Evolutionary conservation across 1,140 invertebrate species (phyloP).

Genomic region (Scaptomyza pallida): DNA sequence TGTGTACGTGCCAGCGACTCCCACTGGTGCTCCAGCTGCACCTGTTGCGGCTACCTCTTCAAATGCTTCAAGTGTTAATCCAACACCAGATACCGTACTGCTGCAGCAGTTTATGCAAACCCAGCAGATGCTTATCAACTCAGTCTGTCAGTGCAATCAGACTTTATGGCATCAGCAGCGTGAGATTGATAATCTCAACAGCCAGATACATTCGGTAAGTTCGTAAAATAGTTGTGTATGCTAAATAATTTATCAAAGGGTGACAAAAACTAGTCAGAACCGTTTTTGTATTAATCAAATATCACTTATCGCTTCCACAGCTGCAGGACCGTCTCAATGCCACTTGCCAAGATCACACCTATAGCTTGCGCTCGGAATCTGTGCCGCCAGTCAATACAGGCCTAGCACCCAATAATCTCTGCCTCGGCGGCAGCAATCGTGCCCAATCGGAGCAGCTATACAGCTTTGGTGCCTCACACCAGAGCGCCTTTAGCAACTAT

Average conservation of each 20-base stretch:
- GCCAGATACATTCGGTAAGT: conserved; percentile 69
- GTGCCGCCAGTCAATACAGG: conserved; percentile 55
- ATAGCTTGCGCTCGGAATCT: conserved; percentile 69
- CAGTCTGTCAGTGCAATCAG: conserved; percentile 87
- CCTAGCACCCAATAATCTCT: conserved; percentile 67
- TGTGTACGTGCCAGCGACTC: conserved; percentile 35
- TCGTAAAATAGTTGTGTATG: too few relatives aligned
- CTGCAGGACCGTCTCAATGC: conserved; percentile 73
- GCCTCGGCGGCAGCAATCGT: conserved; percentile 55
- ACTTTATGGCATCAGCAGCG: conserved; percentile 87
- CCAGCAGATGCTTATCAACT: conserved; percentile 86
- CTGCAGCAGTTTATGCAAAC: conserved; percentile 86
- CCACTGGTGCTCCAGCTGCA: conserved; percentile 7
- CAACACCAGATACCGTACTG: conserved; percentile 74
- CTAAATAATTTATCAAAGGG: neutral
- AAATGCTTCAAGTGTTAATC: conserved; percentile 52
- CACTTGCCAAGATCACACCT: conserved; percentile 58
- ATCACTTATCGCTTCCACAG: conserved; percentile 25
- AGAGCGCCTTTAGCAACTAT: conserved; percentile 74
- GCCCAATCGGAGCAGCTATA: conserved; percentile 80
- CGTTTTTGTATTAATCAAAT: neutral
- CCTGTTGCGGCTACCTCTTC: conserved; percentile 44
- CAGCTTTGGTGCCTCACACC: conserved; percentile 43
- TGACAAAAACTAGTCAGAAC: too few relatives aligned
- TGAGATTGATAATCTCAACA: conserved; percentile 85